Percentiles rank a stretch among this genome's conserved stretches.
These are phyloP conservation scores for Lepidurus apus DNA, from an alignment of 1,140 invertebrate species.

Conservation along the genomic window DNA sequence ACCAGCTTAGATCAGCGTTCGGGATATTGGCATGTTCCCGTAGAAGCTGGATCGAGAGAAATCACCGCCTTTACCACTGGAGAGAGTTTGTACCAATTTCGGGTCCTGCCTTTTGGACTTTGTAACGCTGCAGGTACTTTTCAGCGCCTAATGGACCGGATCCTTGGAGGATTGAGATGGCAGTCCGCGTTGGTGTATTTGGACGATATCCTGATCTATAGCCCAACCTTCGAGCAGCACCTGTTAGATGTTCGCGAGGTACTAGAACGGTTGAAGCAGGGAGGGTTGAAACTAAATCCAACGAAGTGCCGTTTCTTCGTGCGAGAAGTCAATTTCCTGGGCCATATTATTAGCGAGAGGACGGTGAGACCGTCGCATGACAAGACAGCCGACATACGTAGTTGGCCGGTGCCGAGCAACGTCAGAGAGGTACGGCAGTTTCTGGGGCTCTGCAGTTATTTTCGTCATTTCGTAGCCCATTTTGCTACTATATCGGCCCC, in stretches of 20 bases:
- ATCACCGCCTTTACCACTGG: slow-evolving; percentile 46
- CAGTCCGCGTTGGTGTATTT: slow-evolving; percentile 37
- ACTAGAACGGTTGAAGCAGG: slow-evolving; percentile 37
- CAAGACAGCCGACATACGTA: slow-evolving; percentile 38
- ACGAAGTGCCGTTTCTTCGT: slow-evolving; percentile 42
- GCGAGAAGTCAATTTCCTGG: slow-evolving; percentile 33
- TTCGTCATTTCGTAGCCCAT: slow-evolving; percentile 37
- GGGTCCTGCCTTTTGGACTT: slow-evolving; percentile 41
- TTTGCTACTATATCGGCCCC: slow-evolving; percentile 37
- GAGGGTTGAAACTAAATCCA: slow-evolving; percentile 40
- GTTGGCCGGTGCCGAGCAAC: slow-evolving; percentile 1
- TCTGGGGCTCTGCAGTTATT: slow-evolving; percentile 32
- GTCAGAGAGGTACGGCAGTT: slow-evolving; percentile 30
- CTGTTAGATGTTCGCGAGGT: slow-evolving; percentile 36
- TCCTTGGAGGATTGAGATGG: slow-evolving; percentile 35
- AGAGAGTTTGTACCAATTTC: slow-evolving; percentile 37
- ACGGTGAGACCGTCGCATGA: slow-evolving; percentile 42
- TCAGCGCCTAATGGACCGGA: slow-evolving; percentile 34
- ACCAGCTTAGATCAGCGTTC: slow-evolving; percentile 40
- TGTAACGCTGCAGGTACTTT: slow-evolving; percentile 35
- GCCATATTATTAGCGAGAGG: slow-evolving; percentile 41
- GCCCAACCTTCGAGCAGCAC: slow-evolving; percentile 24
- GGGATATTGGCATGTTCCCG: slow-evolving; percentile 45
- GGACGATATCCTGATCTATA: slow-evolving; percentile 38
- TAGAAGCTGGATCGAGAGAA: slow-evolving; percentile 40